Evolutionary conservation across 2,797 vertebrate genomes (phyloP).

Genomic region (Scleropages formosus): DNA sequence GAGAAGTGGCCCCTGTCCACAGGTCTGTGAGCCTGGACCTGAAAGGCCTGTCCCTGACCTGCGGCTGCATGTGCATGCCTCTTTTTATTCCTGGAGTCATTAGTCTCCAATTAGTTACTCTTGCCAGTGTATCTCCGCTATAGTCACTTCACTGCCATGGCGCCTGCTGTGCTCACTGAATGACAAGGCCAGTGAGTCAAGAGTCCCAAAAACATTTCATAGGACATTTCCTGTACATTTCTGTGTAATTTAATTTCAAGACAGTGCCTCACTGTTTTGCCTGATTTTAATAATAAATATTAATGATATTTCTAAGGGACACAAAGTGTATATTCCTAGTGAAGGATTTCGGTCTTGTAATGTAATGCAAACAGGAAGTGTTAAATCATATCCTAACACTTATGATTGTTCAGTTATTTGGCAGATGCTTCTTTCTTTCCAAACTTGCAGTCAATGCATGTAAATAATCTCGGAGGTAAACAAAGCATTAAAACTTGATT

Average conservation of each 20-base stretch:
- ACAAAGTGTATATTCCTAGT: background rate
- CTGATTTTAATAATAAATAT: constrained; percentile 8
- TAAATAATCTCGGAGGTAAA: background rate
- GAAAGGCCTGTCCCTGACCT: background rate
- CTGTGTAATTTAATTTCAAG: constrained; percentile 23
- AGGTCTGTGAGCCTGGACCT: background rate
- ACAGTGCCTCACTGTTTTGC: constrained; percentile 3
- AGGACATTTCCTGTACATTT: constrained; percentile 8
- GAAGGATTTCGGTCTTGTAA: constrained; percentile 10
- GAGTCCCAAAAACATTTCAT: constrained; percentile 7
- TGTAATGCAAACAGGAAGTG: background rate
- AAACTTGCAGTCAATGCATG: background rate
- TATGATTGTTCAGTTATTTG: background rate
- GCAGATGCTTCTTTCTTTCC: background rate
- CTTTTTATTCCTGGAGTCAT: background rate
- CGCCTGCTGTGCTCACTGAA: constrained; percentile 20
- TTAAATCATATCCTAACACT: background rate
- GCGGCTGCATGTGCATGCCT: background rate
- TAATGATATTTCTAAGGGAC: constrained; percentile 11
- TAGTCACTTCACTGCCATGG: constrained; percentile 26
- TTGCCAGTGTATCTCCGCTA: constrained; percentile 9
- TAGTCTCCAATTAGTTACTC: constrained; percentile 27
- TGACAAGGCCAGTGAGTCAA: constrained; percentile 11
- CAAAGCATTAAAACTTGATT: background rate
- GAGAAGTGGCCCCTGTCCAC: background rate